Evolutionary conservation across 2,888 invertebrate genomes (phyloP).

Genomic region (Clitarchus hookeri): DNA sequence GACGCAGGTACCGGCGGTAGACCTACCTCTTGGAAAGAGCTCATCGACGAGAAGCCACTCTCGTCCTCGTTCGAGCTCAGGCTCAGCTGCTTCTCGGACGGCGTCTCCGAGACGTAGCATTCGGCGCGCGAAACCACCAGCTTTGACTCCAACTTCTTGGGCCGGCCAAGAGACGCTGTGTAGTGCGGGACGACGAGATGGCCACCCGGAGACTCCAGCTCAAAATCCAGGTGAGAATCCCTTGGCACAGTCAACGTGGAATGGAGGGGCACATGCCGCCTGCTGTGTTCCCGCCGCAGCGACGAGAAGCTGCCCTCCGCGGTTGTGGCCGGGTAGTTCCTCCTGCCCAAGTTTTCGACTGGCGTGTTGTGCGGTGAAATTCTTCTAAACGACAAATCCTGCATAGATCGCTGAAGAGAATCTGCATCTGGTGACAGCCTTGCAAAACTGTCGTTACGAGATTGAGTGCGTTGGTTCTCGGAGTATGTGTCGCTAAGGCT

Average conservation of each 20-base stretch:
- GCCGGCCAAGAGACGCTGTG: slow-evolving; percentile 27
- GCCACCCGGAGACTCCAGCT: background rate
- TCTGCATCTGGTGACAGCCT: background rate
- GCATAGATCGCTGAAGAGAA: background rate
- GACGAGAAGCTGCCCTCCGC: background rate
- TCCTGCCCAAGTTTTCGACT: background rate
- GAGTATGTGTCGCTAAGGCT: background rate
- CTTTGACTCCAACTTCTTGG: background rate
- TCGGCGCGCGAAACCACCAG: background rate
- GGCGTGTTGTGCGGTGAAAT: background rate
- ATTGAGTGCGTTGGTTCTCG: background rate
- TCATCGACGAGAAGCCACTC: slow-evolving; percentile 85
- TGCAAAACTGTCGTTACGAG: background rate
- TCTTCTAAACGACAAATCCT: background rate
- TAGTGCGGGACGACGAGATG: background rate
- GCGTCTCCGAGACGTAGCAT: background rate
- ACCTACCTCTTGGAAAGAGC: slow-evolving; percentile 81
- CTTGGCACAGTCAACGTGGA: background rate
- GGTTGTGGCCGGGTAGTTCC: background rate
- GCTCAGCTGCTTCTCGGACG: slow-evolving; percentile 29
- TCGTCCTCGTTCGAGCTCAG: slow-evolving; percentile 67
- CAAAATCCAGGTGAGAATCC: background rate
- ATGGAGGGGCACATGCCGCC: background rate
- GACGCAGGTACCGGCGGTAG: slow-evolving; percentile 57
- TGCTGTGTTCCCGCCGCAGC: background rate